A percentile compares a stretch with the other conserved stretches of the same genome.
These are phyloP conservation scores for Zalophus californianus DNA, from an alignment of 2,797 vertebrate species.

Conservation along the genomic window DNA sequence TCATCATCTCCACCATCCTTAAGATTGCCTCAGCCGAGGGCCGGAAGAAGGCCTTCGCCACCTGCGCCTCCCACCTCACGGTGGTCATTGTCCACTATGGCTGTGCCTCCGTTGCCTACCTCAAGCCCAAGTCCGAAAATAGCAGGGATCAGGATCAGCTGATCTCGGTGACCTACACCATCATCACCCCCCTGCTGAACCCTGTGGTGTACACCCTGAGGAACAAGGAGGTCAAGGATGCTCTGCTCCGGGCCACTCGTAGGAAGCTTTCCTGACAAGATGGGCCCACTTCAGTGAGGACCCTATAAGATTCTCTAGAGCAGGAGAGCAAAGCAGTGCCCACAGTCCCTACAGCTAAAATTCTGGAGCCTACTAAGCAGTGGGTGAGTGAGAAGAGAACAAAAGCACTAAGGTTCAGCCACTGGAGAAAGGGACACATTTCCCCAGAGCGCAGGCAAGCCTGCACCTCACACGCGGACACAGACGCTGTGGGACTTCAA, in stretches of 20 bases:
- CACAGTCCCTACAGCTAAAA: neutral
- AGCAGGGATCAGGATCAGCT: constrained; percentile 59
- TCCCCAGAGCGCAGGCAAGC: neutral
- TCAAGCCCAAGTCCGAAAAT: constrained; percentile 65
- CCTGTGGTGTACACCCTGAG: constrained; percentile 62
- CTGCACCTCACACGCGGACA: neutral
- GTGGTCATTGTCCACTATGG: constrained; percentile 60
- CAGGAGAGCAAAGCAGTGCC: neutral
- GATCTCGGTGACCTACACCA: constrained; percentile 63
- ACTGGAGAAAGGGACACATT: neutral
- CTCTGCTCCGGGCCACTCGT: neutral
- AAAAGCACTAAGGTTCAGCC: neutral
- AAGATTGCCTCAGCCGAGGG: constrained; percentile 51
- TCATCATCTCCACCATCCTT: constrained; percentile 63
- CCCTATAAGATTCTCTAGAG: neutral
- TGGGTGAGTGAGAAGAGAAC: neutral
- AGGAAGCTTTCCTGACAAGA: constrained; percentile 25
- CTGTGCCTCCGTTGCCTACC: constrained; percentile 69
- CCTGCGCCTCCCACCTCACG: constrained; percentile 58
- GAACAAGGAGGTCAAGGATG: constrained; percentile 65
- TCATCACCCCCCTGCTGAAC: constrained; percentile 59
- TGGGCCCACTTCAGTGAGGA: neutral
- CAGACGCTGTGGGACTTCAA: too few species aligned
- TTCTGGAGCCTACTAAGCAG: neutral
- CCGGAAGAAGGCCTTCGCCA: constrained; percentile 63